Evolutionary conservation across 2,113 vertebrate species (phyloP), one percentile per base, ranked within the genome.

Genomic region (Poeciliopsis retropinna): DNA sequence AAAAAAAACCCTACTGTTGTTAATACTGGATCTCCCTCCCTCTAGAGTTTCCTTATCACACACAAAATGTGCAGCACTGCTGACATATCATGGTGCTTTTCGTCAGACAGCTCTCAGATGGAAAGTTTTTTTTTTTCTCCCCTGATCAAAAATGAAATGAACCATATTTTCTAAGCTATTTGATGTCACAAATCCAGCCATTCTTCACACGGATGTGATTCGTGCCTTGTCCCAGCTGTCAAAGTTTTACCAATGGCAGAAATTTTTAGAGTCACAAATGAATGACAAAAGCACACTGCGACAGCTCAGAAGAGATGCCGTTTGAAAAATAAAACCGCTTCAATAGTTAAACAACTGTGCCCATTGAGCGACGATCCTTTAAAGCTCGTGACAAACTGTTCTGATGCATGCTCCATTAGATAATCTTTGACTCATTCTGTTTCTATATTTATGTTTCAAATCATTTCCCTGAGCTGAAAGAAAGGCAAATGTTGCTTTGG

Each of bases 351-450:
- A 88, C 83, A 89, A 47, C 76, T 72, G 80, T 60, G 60, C 85
- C 85, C 63, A 32, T 31, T 79, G 87, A 92, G 84, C 75, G 71
- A 83, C 67, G 67, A 61, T 82, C 78, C 80, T 87, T 78, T 91
- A 86, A 88, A 84, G 88, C 88, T 78, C 69, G 80, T 90, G 87
- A 91, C 90, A 90, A 87, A 90, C 87, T 47, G 85, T 85, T 76
- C 85, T 87, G 86, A 91, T 71, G 83, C 87, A 87, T 57, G 75
- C 87, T 88, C 90, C 88, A 89, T 92, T 90, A 89, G 89, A 91
- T 86, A 89, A 90, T 91, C 90, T 90, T 88, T 90, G 87, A 90
- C 85, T 89, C 79, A 88, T 87, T 91, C 90, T 89, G 89, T 88
- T 87, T 88, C 88, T 80, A 89, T 86, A 92, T 92, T 89, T 90